Conservation (phyloP, 1,140 invertebrate genomes). For the Drosophila equinoxialis region DNA sequence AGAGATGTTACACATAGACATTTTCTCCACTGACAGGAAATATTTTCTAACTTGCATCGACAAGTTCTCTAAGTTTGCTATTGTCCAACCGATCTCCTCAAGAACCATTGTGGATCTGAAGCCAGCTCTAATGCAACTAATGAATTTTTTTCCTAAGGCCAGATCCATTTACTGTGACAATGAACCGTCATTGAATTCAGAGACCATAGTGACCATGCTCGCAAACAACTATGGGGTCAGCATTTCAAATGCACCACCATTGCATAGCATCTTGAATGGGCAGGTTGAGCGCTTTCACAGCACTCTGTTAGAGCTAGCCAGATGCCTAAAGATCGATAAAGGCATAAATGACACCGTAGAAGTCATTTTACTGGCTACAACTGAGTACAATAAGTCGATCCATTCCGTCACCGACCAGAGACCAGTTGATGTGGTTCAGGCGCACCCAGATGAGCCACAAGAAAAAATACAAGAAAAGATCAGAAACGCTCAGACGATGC, state of each 20-base stretch:
- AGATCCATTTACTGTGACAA: constrained; percentile 22
- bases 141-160: constrained; percentile 15
- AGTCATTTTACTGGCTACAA: too few relatives aligned
- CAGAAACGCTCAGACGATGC: too few relatives aligned
- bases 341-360: constrained; percentile 8
- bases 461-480: too few relatives aligned
- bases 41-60: constrained; percentile 30
- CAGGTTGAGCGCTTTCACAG: constrained; percentile 12
- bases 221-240: constrained; percentile 11
- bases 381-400: too few relatives aligned
- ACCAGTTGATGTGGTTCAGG: too few relatives aligned
- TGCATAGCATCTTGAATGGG: constrained; percentile 19
- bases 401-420: too few relatives aligned
- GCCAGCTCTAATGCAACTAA: constrained; percentile 16
- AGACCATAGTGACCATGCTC: constrained; percentile 5
- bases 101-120: constrained; percentile 30
- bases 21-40: constrained; percentile 24
- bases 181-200: constrained; percentile 19
- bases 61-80: constrained; percentile 34
- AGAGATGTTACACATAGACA: background rate
- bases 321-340: constrained; percentile 16
- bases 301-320: constrained; percentile 15
- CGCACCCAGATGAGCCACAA: too few relatives aligned
- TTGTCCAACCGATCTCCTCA: too few relatives aligned
- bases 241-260: constrained; percentile 8